These are phyloP conservation scores for Halcyon smyrnensis DNA, from an alignment of 2,797 vertebrate genomes.

Conservation along the genomic window DNA sequence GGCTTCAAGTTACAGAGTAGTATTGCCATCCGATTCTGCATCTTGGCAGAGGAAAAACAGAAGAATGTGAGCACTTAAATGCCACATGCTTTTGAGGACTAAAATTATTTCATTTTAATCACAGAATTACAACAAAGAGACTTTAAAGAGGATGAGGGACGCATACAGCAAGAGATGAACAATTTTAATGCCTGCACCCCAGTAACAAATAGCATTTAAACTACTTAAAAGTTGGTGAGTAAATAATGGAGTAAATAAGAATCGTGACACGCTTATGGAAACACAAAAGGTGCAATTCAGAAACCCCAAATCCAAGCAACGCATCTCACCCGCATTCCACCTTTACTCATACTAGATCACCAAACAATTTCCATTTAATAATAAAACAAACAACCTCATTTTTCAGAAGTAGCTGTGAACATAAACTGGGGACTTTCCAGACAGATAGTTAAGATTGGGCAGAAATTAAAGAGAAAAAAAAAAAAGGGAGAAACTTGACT, in stretches of 20 bases:
- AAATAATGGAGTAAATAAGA: neutral
- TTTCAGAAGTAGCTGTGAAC: neutral
- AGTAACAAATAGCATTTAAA: neutral
- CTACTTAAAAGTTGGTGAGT: neutral
- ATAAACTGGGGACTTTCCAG: neutral
- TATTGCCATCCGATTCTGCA: conserved; percentile 96
- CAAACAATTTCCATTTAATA: too few relatives aligned
- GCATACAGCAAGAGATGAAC: neutral
- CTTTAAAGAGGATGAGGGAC: neutral
- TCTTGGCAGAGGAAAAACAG: conserved; percentile 78
- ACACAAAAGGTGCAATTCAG: neutral
- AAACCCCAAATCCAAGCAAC: neutral
- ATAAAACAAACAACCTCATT: neutral
- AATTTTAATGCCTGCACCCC: neutral
- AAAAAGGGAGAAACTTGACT: neutral
- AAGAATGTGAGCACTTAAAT: neutral
- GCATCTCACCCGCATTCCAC: neutral
- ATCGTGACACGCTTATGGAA: neutral
- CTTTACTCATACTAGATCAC: neutral
- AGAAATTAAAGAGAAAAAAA: neutral
- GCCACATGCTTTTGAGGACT: neutral
- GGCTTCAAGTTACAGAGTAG: conserved; percentile 96
- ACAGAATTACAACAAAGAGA: neutral
- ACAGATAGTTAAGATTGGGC: neutral
- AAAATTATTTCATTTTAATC: neutral